These are phyloP conservation scores for Oncorhynchus kisutch DNA, from an alignment of 2,113 vertebrate genomes.

Conservation along the genomic window DNA sequence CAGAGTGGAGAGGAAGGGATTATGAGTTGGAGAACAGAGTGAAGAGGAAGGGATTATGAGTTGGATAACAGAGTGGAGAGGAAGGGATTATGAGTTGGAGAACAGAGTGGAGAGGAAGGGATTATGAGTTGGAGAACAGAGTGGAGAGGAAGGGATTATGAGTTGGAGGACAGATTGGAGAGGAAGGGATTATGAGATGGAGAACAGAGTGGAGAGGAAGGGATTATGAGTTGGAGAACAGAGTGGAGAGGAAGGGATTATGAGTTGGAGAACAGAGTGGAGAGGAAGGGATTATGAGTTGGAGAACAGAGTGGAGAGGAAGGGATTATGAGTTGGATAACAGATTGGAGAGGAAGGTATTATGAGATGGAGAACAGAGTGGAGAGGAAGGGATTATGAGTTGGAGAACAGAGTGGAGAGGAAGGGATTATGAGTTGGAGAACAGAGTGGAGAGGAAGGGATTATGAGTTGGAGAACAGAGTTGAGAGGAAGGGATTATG, in stretches of 20 bases:
- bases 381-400: conserved; percentile 7
- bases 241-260: conserved; percentile 3
- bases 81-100: conserved; percentile 8
- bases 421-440: conserved; percentile 10
- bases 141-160: conserved; percentile 4
- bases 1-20: conserved; percentile 3
- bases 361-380: conserved; percentile 21
- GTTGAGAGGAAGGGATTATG: conserved; percentile 4
- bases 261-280: conserved; percentile 17
- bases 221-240: conserved; percentile 15
- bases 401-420: conserved; percentile 13
- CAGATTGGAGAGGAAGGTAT: conserved; percentile 1
- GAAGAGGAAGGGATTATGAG: conserved; percentile 9
- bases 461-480: conserved; percentile 19
- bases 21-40: conserved; percentile 21
- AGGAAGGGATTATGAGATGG: conserved; percentile 6
- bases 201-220: conserved; percentile 13
- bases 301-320: conserved; percentile 11
- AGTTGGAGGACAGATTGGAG: conserved; percentile 16
- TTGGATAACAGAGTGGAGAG: conserved; percentile 13
- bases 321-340: conserved; percentile 12
- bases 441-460: conserved; percentile 10
- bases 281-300: conserved; percentile 11
- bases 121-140: conserved; percentile 20
- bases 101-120: conserved; percentile 10